Evolutionary conservation across 2,113 vertebrate genomes (phyloP).

Genomic region (Eupsittula cactorum): DNA sequence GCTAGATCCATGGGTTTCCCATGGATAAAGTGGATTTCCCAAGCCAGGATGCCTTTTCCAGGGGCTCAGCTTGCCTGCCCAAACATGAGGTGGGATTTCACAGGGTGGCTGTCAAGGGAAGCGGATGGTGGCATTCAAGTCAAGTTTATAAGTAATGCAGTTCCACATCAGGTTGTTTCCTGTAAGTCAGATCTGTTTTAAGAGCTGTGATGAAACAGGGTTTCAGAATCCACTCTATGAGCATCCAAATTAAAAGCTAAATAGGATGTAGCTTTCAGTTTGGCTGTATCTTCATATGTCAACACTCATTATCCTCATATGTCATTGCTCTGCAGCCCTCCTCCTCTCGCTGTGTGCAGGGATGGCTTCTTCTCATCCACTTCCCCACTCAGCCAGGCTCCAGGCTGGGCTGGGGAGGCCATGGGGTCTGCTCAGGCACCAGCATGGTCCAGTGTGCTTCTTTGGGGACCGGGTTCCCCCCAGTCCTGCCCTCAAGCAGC

Average conservation of each 20-base stretch:
- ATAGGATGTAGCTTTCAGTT: constrained; percentile 81
- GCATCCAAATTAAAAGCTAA: constrained; percentile 83
- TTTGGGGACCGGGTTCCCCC: background rate
- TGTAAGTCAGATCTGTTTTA: constrained; percentile 78
- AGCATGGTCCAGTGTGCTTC: fast-evolving
- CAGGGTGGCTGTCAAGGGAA: background rate
- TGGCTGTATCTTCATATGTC: constrained; percentile 76
- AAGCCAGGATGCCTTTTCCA: background rate
- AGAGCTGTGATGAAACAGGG: constrained; percentile 40
- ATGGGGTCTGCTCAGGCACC: background rate
- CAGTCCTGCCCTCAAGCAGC: background rate
- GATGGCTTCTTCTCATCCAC: background rate
- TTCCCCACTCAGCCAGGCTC: background rate
- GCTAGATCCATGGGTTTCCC: background rate
- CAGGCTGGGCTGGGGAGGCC: background rate
- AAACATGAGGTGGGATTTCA: fast-evolving
- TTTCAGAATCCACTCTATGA: constrained; percentile 74
- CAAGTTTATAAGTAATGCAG: constrained; percentile 61
- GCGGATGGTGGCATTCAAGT: background rate
- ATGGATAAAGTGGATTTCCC: background rate
- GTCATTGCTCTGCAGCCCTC: background rate
- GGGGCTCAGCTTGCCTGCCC: background rate
- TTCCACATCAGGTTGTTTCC: constrained; percentile 77
- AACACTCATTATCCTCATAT: constrained; percentile 72
- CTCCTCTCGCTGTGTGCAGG: background rate